These are phyloP conservation scores for Siniperca obscura DNA, from an alignment of 2,797 vertebrate species.

Conservation along the genomic window DNA sequence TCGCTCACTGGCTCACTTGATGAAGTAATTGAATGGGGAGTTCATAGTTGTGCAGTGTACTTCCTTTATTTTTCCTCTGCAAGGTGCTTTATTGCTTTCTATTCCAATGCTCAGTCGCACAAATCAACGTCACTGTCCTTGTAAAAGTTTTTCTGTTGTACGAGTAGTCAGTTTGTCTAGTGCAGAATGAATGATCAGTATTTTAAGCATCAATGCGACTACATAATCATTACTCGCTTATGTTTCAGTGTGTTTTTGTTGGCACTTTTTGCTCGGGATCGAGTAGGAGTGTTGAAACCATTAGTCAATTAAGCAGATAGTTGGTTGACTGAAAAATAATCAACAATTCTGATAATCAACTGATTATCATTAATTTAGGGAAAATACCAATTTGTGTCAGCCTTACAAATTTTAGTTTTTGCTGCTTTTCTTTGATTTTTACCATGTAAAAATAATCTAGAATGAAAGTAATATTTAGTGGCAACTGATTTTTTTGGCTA, in stretches of 20 bases:
- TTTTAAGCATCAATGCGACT: neutral
- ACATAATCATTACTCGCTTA: neutral
- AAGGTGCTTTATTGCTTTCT: constrained; percentile 59
- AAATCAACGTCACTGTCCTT: constrained; percentile 39
- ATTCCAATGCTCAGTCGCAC: constrained; percentile 30
- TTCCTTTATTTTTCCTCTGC: constrained; percentile 43
- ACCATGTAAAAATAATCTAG: neutral
- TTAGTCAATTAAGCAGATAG: neutral
- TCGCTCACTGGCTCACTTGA: constrained; percentile 77
- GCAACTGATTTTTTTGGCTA: neutral
- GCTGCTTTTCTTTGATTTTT: neutral
- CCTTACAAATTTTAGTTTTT: neutral
- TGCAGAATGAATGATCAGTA: constrained; percentile 20
- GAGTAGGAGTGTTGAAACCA: neutral
- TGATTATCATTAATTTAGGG: neutral
- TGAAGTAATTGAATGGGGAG: constrained; percentile 76
- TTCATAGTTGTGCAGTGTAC: constrained; percentile 62
- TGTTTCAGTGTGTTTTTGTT: neutral
- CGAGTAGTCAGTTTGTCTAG: constrained; percentile 26
- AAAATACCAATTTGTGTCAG: neutral
- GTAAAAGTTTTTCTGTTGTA: constrained; percentile 30
- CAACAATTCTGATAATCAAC: neutral
- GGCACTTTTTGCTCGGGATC: neutral
- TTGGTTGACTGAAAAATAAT: neutral
- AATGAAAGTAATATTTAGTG: neutral